Base-by-base conservation (phyloP, 2,888 invertebrate genomes). In the Empis stercorea region DNA sequence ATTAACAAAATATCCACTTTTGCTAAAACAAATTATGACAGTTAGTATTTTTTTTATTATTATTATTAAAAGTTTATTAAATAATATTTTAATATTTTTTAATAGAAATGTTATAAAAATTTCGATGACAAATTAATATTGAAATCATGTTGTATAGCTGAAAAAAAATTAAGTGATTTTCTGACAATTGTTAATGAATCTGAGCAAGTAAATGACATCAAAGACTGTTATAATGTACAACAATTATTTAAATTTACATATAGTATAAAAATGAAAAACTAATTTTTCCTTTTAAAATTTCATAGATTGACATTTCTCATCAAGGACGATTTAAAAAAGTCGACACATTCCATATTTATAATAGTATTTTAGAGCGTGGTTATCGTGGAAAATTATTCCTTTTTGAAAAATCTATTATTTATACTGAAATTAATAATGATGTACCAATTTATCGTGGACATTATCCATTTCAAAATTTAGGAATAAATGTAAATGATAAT, bases 281-380 rank as follows among this genome's bases (percentile, higher is more conserved):
- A 3, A 2, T 1, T 15, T 10, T 38, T 16, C 5, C 16, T 16
- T 39, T 27, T 30, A 11, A 11, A 16, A 51, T 51, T 7, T n/a
- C n/a, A n/a, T 52, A 69, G 68, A 65, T 69, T 46, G 66, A 69
- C 50, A 61, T 65, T 15, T 60, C 63, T 32, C 63, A 65, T 44
- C 68, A 69, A 55, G 69, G 69, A 36, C 66, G 63, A 53, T 68
- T 69, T 48, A 63, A 62, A 3, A 67, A 66, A 57, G 64, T 65
- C n/a, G 62, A 59, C 51, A 64, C 68, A 48, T 68, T 69, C 34
- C 57, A 60, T 41, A 60, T 65, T 3, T 51, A 53, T 48, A 68
- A 69, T 54, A 58, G 61, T 40, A 63, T 57, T 15, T 52, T 60
- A 1, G 63, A 63, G 43, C 62, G 66, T 4, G 59, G 53, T 45